Evolutionary conservation across 30 jellyfish, hydroid and myxozoan genomes (phyloP), one percentile per base, ranked within the genome.

Genomic region (Hydractinia echinata): DNA sequence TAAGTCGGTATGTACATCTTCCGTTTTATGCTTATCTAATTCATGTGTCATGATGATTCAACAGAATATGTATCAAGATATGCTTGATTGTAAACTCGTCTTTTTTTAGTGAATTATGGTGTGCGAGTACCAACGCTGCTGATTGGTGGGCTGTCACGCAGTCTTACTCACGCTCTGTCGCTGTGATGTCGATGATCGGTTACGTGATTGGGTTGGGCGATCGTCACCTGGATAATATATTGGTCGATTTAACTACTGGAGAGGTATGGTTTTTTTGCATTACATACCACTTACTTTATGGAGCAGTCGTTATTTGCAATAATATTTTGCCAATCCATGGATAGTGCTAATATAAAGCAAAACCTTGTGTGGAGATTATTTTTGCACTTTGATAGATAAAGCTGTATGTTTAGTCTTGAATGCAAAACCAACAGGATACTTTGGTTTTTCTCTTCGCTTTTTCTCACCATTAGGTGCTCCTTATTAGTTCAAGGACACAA

Each of bases 151-250:
- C 82, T 55, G 84, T 94, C 74, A 83, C 94, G 50, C 95, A 88
- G 61, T 85, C 88, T 51, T 94, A 94, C 73, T 78, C 96, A 44
- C 97, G 97, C 16, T 88, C 97, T 6, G 96, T 94, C 5, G 96
- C 99, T 13, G 99, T 94, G 15, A 94, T 94, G 99, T 94, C 97
- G 20, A 79, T 94, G 82, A 94, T 94, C 79, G 99, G 99, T 14
- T 88, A 94, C 74, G 82, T 84, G 68, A 88, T 94, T 67, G 99
- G 99, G 55, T 92, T 94, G 53, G 99, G 99, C 15, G 99, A 94
- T 79, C 90, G 99, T 9, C 99, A 94, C 85, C 84, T 94, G 76
- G 99, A 94, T 44, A 94, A 94, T 74, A 94, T 94, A 5, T 89
- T 94, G 55, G 95, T 94, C 30, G 99, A 94, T 81, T 76, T 94